Conservation (phyloP, 1,140 invertebrate species). For the Drosophila ironensis region DNA sequence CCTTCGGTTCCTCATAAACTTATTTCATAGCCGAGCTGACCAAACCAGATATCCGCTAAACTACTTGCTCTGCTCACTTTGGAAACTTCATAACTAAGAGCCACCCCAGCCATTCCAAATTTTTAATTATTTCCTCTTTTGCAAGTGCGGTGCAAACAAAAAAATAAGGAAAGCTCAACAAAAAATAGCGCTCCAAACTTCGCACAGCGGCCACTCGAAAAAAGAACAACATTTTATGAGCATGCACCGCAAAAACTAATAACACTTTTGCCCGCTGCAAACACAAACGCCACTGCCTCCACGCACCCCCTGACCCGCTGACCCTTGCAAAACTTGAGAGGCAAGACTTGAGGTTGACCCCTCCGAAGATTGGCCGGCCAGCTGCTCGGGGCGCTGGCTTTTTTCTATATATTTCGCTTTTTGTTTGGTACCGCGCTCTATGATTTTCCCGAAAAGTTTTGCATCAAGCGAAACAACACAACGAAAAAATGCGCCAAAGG, state of each 20-base stretch:
- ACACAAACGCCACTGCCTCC: background rate
- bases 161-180: conserved; percentile 14
- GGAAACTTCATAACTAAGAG: conserved; percentile 60
- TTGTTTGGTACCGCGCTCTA: conserved; percentile 9
- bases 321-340: conserved; percentile 49
- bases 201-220: conserved; percentile 49
- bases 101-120: conserved; percentile 59
- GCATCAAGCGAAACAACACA: conserved; percentile 10
- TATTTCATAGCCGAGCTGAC: conserved; percentile 7
- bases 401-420: conserved; percentile 11
- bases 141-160: conserved; percentile 12
- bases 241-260: conserved; percentile 73
- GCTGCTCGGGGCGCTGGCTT: conserved; percentile 42
- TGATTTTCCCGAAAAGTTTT: conserved; percentile 33
- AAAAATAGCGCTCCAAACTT: conserved; percentile 52
- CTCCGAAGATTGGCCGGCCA: conserved; percentile 51
- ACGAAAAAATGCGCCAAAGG: conserved; percentile 25
- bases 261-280: conserved; percentile 56
- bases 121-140: conserved; percentile 71
- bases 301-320: background rate
- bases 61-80: conserved; percentile 45
- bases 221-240: conserved; percentile 75
- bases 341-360: conserved; percentile 67
- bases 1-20: background rate
- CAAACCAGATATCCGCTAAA: conserved; percentile 26